Conservation (phyloP, 2,113 vertebrate species). For the Crotophaga sulcirostris region DNA sequence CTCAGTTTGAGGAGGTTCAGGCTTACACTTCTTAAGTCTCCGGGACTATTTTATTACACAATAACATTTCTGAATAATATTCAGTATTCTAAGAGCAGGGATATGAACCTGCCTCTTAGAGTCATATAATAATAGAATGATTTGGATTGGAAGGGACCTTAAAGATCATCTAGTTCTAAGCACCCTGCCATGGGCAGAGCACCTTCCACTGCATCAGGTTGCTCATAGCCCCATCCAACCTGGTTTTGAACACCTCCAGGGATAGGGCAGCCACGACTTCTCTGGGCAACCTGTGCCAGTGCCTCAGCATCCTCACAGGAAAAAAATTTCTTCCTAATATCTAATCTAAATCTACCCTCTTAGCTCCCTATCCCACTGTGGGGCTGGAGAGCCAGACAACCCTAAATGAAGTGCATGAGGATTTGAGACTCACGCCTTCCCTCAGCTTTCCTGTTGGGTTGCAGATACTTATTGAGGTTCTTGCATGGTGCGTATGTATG, state of each 20-base stretch:
- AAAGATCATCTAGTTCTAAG: no score
- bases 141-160: no score
- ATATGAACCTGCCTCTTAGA: background rate
- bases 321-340: no score
- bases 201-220: no score
- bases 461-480: background rate
- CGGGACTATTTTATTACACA: background rate
- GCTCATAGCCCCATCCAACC: no score
- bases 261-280: no score
- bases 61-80: background rate
- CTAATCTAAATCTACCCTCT: background rate
- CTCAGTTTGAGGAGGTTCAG: background rate
- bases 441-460: background rate
- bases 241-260: no score
- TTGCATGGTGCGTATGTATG: background rate
- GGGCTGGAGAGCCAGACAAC: background rate
- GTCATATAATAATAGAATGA: no score
- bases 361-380: background rate
- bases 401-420: background rate
- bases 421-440: background rate
- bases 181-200: no score
- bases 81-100: background rate
- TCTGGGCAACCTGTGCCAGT: no score
- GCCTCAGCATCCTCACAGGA: no score
- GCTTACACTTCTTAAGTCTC: background rate